These are phyloP conservation scores for Polyergus mexicanus DNA, from an alignment of 1,140 invertebrate genomes.

Conservation along the genomic window DNA sequence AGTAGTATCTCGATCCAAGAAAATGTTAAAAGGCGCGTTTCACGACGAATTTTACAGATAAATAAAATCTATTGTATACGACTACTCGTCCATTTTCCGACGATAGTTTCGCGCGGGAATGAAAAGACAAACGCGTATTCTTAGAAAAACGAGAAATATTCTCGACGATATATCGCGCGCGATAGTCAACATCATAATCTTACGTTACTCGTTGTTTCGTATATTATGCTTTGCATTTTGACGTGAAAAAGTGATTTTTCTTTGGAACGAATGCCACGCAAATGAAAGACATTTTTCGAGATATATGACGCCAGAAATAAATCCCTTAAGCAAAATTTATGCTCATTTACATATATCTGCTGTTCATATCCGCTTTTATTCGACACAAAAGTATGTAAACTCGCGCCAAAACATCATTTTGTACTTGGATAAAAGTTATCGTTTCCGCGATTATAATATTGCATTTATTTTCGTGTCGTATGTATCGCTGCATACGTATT, in stretches of 20 bases:
- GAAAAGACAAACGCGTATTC: conserved; percentile 15
- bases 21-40: not conserved
- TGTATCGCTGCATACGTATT: not conserved
- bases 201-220: not conserved
- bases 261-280: not conserved
- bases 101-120: not conserved
- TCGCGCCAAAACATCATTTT: conserved; percentile 15
- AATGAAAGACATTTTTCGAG: not conserved
- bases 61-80: conserved; percentile 24
- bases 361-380: conserved; percentile 4
- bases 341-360: conserved; percentile 27
- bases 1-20: not conserved
- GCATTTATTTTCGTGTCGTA: not conserved
- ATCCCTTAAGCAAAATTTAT: conserved; percentile 24
- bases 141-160: not conserved
- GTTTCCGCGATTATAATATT: conserved; percentile 18
- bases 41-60: not conserved
- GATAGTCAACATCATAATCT: conserved; percentile 22
- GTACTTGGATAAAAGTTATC: conserved; percentile 7
- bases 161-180: not conserved
- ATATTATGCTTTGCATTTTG: conserved; percentile 14
- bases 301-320: not conserved
- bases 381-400: conserved; percentile 4
- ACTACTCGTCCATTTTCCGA: not conserved
- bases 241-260: conserved; percentile 22